Base-by-base conservation (phyloP, 2,113 vertebrate species). In the Podilymbus podiceps region DNA sequence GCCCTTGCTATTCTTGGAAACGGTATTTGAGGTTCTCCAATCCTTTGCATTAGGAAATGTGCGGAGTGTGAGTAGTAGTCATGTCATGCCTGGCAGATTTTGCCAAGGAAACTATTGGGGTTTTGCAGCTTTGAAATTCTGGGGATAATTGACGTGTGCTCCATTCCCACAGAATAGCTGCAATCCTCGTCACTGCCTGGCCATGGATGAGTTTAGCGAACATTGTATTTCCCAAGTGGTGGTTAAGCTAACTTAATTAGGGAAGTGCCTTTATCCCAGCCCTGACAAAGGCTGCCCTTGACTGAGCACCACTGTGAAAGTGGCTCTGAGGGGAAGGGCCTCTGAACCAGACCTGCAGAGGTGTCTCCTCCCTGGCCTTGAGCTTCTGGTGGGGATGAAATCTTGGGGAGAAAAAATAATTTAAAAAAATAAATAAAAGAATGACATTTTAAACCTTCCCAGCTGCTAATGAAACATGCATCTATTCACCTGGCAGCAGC, bases 31-130 rank as follows among this genome's bases (percentile, higher is more conserved):
- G 85, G 68, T 69, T 75, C 73, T 96, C 83, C 71, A 91, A 60
- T 73, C 58, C 66, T 94, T 84, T 96, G 66, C 91, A 94, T 69
- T 87, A 95, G 80, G 92, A 85, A 96, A 47, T 27, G 68, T 81
- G 62, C 20, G 1, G 85, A 89, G 83, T 9, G 5, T 0, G 6
- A 92, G 94, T 89, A 93, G 86, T 88, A 94, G 95, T 93, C 95
- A 11, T 90, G 95, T 94, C 95, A 94, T 95, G 92, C 93, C 90
- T 93, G 88, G 90, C 44, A 96, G 92, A 96, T 90, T 97, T 95
- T 94, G 66, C 93, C 92, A 94, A 95, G 92, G 90, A 97, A 96
- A 96, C 95, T 83, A 59, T 90, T 94, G 95, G 90, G 2, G 2
- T 81, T 94, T 93, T 86, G 63, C 44, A 93, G 93, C 95, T 93